Percentiles rank a stretch among this genome's conserved stretches.
Conservation (phyloP, 2,888 invertebrate genomes). For the Oligia latruncula region DNA sequence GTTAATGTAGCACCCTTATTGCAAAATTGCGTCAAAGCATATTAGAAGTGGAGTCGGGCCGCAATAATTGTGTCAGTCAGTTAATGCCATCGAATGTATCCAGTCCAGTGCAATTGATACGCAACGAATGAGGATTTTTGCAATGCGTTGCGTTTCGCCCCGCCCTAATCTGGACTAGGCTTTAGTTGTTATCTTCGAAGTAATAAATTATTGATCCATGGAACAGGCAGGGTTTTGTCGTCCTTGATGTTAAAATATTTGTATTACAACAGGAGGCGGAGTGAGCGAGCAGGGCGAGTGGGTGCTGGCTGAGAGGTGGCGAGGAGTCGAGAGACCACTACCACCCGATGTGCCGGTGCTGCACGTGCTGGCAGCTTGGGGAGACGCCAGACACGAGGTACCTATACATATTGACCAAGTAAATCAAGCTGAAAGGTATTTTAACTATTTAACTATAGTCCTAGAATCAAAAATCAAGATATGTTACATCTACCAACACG, state of each 20-base stretch:
- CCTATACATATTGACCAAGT: background rate
- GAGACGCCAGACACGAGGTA: conserved; percentile 88
- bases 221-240: background rate
- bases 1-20: background rate
- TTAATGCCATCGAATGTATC: no score
- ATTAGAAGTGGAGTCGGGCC: no score
- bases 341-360: conserved; percentile 93
- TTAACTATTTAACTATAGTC: background rate
- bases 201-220: background rate
- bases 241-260: background rate
- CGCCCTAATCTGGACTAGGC: background rate
- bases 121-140: background rate
- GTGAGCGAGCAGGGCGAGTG: conserved; percentile 88
- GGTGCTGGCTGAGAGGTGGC: conserved; percentile 94
- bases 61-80: no score
- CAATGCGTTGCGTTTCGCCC: background rate
- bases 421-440: background rate
- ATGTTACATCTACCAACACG: background rate
- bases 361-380: conserved; percentile 95
- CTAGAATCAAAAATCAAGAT: background rate
- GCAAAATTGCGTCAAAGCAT: no score
- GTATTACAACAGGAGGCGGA: conserved; percentile 73
- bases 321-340: conserved; percentile 93
- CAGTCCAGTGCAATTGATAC: no score
- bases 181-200: background rate